Conservation (phyloP, 2,113 vertebrate genomes). For the Oncorhynchus clarkii region DNA sequence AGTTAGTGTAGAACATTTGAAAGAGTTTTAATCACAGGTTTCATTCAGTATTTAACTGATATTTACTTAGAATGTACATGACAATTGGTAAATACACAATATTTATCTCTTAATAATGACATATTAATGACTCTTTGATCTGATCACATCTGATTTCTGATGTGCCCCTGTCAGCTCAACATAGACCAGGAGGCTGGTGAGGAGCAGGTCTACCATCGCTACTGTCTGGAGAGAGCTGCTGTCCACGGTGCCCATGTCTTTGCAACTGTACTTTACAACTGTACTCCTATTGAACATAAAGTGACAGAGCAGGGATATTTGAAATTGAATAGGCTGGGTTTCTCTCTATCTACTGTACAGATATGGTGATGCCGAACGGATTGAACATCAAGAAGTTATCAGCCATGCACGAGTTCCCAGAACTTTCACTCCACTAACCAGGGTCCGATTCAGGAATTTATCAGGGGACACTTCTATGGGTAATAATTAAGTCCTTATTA, state of each 20-base stretch:
- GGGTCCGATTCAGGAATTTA: conserved; percentile 90
- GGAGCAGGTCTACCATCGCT: conserved; percentile 94
- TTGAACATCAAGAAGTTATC: conserved; percentile 98
- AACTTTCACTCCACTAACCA: conserved; percentile 93
- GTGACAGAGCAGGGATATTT: not conserved
- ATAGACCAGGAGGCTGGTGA: conserved; percentile 94
- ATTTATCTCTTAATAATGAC: not conserved
- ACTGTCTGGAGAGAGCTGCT: conserved; percentile 90
- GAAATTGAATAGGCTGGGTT: not conserved
- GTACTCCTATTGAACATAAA: not conserved
- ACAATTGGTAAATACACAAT: not conserved
- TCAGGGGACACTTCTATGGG: conserved; percentile 98
- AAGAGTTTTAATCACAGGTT: not conserved
- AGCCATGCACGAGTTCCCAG: conserved; percentile 96
- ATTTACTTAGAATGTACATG: not conserved
- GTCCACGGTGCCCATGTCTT: conserved; percentile 93
- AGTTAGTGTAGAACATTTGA: not conserved
- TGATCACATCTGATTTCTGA: not conserved
- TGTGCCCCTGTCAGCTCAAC: conserved; percentile 78
- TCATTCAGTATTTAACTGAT: not conserved
- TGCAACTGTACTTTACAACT: conserved; percentile 76
- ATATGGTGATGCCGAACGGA: conserved; percentile 94
- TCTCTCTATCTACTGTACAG: conserved; percentile 61
- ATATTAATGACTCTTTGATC: too few relatives aligned
- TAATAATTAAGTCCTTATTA: conserved; percentile 49